Percentiles rank a stretch among this genome's conserved stretches.
These are phyloP conservation scores for Gopherus flavomarginatus DNA, from an alignment of 2,113 vertebrate species.

Conservation along the genomic window DNA sequence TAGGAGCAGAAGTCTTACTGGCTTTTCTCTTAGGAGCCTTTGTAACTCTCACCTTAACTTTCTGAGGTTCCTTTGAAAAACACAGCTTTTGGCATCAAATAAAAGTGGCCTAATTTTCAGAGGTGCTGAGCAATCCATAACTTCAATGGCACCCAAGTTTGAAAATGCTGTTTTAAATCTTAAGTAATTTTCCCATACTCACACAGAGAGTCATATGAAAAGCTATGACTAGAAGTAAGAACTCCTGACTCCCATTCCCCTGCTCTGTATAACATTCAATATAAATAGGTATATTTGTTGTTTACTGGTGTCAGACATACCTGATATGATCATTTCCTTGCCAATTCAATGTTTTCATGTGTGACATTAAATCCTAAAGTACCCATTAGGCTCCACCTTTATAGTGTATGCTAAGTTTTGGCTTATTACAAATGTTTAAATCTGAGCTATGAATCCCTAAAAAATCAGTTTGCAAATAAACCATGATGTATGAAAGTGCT, in stretches of 20 bases:
- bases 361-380: neutral
- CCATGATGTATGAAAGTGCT: neutral
- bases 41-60: neutral
- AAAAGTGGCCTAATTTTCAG: neutral
- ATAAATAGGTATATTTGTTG: neutral
- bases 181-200: neutral
- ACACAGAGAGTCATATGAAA: fast-evolving
- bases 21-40: neutral
- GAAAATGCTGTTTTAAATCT: neutral
- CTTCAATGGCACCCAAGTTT: neutral
- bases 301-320: neutral
- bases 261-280: neutral
- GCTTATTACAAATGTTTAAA: neutral
- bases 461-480: neutral
- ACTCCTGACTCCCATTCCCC: neutral
- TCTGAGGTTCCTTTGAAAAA: fast-evolving
- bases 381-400: neutral
- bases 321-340: neutral
- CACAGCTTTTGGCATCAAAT: neutral
- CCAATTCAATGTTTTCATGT: neutral
- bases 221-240: fast-evolving
- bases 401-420: neutral
- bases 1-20: neutral
- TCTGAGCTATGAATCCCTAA: neutral
- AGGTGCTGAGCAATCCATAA: neutral